These are phyloP conservation scores for Leguminivora glycinivorella DNA, from an alignment of 1,140 invertebrate genomes.

Conservation along the genomic window DNA sequence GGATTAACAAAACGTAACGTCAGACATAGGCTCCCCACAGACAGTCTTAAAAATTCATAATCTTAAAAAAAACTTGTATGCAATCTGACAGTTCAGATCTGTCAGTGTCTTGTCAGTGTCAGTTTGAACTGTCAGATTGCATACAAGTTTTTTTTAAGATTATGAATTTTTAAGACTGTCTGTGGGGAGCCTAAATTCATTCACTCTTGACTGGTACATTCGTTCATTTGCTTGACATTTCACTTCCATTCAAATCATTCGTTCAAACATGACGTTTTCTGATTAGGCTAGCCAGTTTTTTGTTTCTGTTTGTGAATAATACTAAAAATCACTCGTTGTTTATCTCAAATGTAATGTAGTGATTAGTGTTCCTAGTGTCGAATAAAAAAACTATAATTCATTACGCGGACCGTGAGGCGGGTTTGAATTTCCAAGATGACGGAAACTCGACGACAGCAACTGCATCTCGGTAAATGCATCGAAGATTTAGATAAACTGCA, in stretches of 20 bases:
- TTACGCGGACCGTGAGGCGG: slow-evolving; percentile 39
- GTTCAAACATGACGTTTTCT: slow-evolving; percentile 59
- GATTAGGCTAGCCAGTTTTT: slow-evolving; percentile 60
- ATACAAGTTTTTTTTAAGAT: no score
- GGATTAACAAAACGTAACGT: neutral
- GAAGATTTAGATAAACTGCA: slow-evolving; percentile 79
- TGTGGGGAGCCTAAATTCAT: no score
- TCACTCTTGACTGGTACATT: neutral
- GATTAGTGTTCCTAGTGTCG: slow-evolving; percentile 39
- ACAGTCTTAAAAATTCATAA: no score
- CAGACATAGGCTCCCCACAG: no score
- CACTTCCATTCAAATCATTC: slow-evolving; percentile 21
- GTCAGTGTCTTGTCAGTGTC: no score
- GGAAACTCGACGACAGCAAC: slow-evolving; percentile 74
- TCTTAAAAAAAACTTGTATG: no score
- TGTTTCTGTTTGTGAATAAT: slow-evolving; percentile 58
- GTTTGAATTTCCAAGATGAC: slow-evolving; percentile 63
- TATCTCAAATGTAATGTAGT: slow-evolving; percentile 71
- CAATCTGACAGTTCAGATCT: no score
- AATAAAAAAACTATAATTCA: slow-evolving; percentile 36
- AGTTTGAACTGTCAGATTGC: no score
- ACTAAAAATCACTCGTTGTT: slow-evolving; percentile 49
- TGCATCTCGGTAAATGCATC: slow-evolving; percentile 77
- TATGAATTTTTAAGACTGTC: no score
- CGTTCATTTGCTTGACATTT: slow-evolving; percentile 7